phyloP scores from a whole-genome alignment of 1,140 invertebrate genomes.

The Trichoplusia ni region DNA sequence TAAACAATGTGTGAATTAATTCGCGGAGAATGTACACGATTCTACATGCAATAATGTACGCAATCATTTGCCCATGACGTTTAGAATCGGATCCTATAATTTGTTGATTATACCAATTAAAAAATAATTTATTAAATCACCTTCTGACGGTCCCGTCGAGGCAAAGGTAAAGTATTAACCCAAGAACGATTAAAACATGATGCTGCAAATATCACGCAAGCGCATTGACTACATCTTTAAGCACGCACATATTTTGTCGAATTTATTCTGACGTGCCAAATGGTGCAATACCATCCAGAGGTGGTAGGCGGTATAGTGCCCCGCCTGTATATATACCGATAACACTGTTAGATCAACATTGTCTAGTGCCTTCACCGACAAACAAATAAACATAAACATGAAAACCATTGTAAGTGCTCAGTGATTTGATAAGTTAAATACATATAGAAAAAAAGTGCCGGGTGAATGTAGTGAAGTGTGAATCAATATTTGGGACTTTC shows the following conservation, averaged over 20 bases:
- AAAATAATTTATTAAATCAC: neutral
- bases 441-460: constrained; percentile 8
- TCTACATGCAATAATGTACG: too few species aligned
- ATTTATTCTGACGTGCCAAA: constrained; percentile 64
- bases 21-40: neutral
- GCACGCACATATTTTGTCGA: constrained; percentile 57
- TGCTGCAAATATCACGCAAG: constrained; percentile 41
- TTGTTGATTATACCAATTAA: neutral
- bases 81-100: neutral
- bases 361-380: constrained; percentile 72
- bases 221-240: constrained; percentile 41
- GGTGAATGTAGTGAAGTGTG: constrained; percentile 15
- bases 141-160: neutral
- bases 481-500: neutral
- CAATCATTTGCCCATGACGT: too few species aligned
- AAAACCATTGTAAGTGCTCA: constrained; percentile 74
- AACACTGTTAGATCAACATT: constrained; percentile 69
- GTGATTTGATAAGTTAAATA: constrained; percentile 34
- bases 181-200: constrained; percentile 39
- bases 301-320: constrained; percentile 66
- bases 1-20: neutral
- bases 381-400: constrained; percentile 66
- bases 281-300: constrained; percentile 70
- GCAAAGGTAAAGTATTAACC: constrained; percentile 6
- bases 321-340: constrained; percentile 75